Evolutionary conservation across 2,888 invertebrate species (phyloP).

Genomic region (Blastobasis adustella): DNA sequence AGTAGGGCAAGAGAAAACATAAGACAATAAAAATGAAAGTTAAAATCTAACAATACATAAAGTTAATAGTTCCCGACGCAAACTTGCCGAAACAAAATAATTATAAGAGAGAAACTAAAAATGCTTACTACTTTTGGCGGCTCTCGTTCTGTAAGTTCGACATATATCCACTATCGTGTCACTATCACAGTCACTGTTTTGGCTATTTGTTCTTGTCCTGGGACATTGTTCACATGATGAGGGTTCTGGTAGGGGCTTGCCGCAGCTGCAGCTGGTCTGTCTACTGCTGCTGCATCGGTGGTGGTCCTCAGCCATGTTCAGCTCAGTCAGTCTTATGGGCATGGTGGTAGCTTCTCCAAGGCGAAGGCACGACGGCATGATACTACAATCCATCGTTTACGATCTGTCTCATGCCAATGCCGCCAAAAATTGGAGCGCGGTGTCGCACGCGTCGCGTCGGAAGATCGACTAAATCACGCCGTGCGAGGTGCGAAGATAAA

Average conservation of each 20-base stretch:
- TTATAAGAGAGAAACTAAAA: background rate
- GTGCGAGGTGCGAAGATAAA: conserved; percentile 66
- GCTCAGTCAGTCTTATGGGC: background rate
- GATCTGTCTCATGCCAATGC: conserved; percentile 47
- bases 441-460: conserved; percentile 63
- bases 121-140: conserved; percentile 64
- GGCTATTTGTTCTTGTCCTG: conserved; percentile 59
- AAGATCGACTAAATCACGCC: conserved; percentile 65
- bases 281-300: conserved; percentile 59
- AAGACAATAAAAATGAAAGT: too few species aligned
- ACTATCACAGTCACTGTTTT: conserved; percentile 71
- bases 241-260: conserved; percentile 32
- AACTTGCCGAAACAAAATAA: conserved; percentile 1
- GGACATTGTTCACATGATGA: conserved; percentile 57
- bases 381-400: conserved; percentile 53
- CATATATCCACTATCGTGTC: conserved; percentile 56
- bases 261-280: conserved; percentile 34
- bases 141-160: conserved; percentile 51
- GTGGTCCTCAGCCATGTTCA: conserved; percentile 35
- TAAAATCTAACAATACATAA: background rate
- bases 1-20: too few species aligned
- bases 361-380: conserved; percentile 45
- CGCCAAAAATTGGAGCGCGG: conserved; percentile 49
- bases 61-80: background rate
- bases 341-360: background rate